A percentile compares a stretch with the other conserved stretches of the same genome.
These are phyloP conservation scores for Lepus europaeus DNA, from an alignment of 2,113 vertebrate genomes.

Conservation along the genomic window DNA sequence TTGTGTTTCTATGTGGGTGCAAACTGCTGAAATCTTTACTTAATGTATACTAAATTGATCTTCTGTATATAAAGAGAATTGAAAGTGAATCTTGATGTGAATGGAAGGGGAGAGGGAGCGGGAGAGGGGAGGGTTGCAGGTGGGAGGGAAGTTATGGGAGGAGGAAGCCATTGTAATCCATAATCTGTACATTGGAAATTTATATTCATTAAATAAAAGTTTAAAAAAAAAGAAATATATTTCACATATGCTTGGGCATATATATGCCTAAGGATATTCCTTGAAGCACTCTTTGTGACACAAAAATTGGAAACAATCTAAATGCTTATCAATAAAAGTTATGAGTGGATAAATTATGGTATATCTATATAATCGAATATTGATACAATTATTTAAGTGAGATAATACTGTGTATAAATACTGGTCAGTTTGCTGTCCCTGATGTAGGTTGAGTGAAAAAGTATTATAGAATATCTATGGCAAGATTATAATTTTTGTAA, in stretches of 20 bases:
- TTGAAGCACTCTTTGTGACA: neutral
- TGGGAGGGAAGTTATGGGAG: too few relatives aligned
- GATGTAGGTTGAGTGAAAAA: neutral
- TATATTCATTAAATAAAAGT: too few relatives aligned
- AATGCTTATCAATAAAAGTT: neutral
- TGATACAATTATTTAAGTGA: neutral
- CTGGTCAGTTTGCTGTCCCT: neutral
- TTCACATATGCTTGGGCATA: neutral
- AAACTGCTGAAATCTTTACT: too few relatives aligned
- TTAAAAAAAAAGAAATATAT: too few relatives aligned
- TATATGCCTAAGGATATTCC: neutral
- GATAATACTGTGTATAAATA: neutral
- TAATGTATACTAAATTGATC: too few relatives aligned
- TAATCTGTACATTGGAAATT: too few relatives aligned
- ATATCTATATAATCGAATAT: neutral
- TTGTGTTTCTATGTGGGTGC: too few relatives aligned
- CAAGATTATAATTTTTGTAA: conserved; percentile 28
- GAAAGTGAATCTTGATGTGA: too few relatives aligned
- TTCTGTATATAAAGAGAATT: too few relatives aligned
- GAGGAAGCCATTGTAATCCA: too few relatives aligned
- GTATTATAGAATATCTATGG: neutral
- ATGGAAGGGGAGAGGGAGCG: too few relatives aligned
- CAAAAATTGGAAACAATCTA: neutral
- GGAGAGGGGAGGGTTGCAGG: too few relatives aligned
- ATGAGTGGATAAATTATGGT: neutral